These are phyloP conservation scores for Mactromeris polynyma DNA, from an alignment of 2,888 invertebrate genomes.

Conservation along the genomic window DNA sequence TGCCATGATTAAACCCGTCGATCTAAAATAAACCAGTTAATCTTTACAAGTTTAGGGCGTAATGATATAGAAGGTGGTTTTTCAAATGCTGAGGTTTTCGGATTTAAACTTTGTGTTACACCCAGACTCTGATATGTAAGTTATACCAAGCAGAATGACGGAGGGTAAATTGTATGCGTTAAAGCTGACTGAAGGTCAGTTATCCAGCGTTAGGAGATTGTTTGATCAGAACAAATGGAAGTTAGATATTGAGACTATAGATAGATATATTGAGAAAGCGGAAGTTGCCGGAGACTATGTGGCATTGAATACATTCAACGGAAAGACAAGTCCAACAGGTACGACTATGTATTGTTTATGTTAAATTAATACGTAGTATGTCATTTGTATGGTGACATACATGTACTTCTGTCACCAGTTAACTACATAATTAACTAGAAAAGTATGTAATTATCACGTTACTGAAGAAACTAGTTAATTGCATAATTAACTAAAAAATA, in stretches of 20 bases:
- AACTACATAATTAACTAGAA: no score
- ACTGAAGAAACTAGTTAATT: no score
- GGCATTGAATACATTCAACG: neutral
- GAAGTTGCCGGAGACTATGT: slow-evolving; percentile 34
- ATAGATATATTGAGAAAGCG: slow-evolving; percentile 17
- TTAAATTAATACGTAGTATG: no score
- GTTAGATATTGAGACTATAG: slow-evolving; percentile 24
- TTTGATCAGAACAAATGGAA: slow-evolving; percentile 23
- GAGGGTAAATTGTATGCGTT: slow-evolving; percentile 19
- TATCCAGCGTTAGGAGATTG: neutral
- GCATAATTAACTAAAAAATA: no score
- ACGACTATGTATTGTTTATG: neutral
- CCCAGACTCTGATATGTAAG: neutral
- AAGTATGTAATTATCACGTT: no score
- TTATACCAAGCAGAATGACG: neutral
- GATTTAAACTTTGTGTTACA: neutral
- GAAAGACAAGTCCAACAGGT: slow-evolving; percentile 13
- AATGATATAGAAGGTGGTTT: neutral
- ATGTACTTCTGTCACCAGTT: no score
- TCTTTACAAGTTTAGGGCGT: neutral
- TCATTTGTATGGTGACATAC: no score
- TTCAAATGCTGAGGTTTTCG: neutral
- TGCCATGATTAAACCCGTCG: neutral
- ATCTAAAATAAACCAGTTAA: neutral
- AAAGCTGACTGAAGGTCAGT: slow-evolving; percentile 21